Conservation (phyloP, 2,888 invertebrate species). For the Drosophila algonquin region DNA sequence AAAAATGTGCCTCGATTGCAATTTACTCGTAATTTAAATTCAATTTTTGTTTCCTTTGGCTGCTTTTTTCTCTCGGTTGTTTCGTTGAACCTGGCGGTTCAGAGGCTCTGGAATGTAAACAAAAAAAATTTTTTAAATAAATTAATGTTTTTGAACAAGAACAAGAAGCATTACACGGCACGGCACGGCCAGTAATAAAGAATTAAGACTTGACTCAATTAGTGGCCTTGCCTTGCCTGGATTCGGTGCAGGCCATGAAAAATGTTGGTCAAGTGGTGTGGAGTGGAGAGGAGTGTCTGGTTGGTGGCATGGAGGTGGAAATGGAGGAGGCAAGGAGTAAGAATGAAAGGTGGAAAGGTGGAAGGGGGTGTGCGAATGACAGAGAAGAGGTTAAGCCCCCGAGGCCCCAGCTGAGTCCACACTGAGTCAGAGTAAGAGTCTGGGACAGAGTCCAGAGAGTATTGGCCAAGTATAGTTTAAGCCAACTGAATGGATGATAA, state of each 20-base stretch:
- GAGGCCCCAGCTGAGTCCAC: constrained; percentile 33
- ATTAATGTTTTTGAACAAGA: constrained; percentile 26
- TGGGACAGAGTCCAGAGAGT: too few species aligned
- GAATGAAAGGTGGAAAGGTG: not conserved
- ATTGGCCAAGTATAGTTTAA: constrained; percentile 6
- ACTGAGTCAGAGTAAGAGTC: constrained; percentile 24
- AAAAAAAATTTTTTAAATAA: constrained; percentile 64
- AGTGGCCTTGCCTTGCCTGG: constrained; percentile 34
- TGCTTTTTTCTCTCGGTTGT: constrained; percentile 1
- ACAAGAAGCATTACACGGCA: constrained; percentile 1
- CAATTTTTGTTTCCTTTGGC: constrained; percentile 38
- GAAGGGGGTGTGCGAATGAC: constrained; percentile 14
- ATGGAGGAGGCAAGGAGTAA: too few species aligned
- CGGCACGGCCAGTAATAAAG: constrained; percentile 19
- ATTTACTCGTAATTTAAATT: constrained; percentile 53
- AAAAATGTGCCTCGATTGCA: constrained; percentile 60
- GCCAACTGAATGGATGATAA: constrained; percentile 16
- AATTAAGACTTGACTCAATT: constrained; percentile 41
- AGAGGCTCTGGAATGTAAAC: constrained; percentile 58
- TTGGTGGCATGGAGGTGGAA: not conserved
- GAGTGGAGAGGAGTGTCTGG: not conserved
- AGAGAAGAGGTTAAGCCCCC: constrained; percentile 31
- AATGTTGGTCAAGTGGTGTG: constrained; percentile 46
- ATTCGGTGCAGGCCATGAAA: constrained; percentile 52
- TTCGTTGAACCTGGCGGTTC: constrained; percentile 24